Conservation (phyloP, 2,113 vertebrate species). For the Bos javanicus region DNA sequence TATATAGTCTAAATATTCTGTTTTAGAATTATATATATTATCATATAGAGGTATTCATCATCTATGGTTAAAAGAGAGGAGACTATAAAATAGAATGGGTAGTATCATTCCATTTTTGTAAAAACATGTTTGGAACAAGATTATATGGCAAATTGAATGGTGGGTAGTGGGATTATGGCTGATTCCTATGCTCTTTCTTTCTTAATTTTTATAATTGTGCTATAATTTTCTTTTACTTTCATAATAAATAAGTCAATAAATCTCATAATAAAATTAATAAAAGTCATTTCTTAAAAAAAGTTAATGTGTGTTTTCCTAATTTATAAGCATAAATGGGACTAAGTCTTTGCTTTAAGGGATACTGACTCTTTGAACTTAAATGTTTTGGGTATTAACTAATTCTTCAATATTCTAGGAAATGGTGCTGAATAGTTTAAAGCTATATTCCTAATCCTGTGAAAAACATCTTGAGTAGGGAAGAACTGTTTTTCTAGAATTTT, state of each 20-base stretch:
- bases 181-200: not conserved
- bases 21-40: not conserved
- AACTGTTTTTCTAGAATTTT: conserved; percentile 41
- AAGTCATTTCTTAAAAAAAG: conserved; percentile 17
- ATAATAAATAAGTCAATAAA: conserved; percentile 13
- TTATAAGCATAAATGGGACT: not conserved
- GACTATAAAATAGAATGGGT: not conserved
- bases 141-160: not conserved
- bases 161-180: not conserved
- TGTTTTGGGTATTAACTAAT: not conserved
- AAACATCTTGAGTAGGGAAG: not conserved
- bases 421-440: not conserved
- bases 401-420: not conserved
- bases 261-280: conserved; percentile 41
- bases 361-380: not conserved
- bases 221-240: conserved; percentile 21
- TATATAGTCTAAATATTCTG: not conserved
- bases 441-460: not conserved
- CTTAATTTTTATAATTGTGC: not conserved
- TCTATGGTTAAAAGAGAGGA: not conserved
- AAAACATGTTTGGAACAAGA: conserved; percentile 10
- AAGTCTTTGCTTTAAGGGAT: not conserved
- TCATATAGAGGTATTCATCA: not conserved
- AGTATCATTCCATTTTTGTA: not conserved
- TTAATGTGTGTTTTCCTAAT: conserved; percentile 11